Base-by-base conservation (phyloP, 2,113 vertebrate genomes). In the Ciconia stormi region DNA sequence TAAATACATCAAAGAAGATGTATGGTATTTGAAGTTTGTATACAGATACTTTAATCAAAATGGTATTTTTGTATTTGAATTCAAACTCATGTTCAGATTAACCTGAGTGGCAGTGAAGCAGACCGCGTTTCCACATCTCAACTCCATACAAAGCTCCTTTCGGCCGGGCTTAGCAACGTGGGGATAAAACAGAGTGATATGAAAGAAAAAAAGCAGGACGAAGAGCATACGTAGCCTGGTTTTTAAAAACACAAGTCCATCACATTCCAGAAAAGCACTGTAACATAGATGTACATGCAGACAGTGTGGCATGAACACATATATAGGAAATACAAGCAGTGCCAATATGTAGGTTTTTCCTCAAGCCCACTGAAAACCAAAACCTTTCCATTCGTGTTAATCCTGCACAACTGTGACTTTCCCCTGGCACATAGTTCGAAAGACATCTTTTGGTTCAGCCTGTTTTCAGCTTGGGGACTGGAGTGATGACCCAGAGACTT, bases 11-110 rank as follows among this genome's bases (percentile, higher is more conserved):
- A 91, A 73, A 89, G 65, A 87, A 4, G 23, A 84, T 0, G 3
- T 25, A 56, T 38, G 83, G 36, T 63, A 82, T 85, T 94, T 95
- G 87, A 95, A 82, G 73, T 80, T 93, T 89, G 70, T 69, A 61
- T 56, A 69, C 7, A 72, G 77, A 82, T 26, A 53, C 30, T 63
- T 74, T 56, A 95, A 84, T 49, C 52, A 89, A 90, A 91, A 91
- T 19, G 2, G 17, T 79, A 58, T 73, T 94, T 92, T 59, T 71
- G 21, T 52, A 44, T 82, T 87, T 52, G 50, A 94, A 74, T 95
- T 87, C 47, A 87, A 69, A 82, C 46, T 91, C 34, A 30, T 34
- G 56, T 74, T 83, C 69, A 71, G 81, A 87, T 93, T 62, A 91
- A 82, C 46, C 40, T 44, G 49, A 70, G 49, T 46, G n/a, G 19